phyloP scores from a whole-genome alignment of 1,140 invertebrate genomes.

The Caligus rogercresseyi region DNA sequence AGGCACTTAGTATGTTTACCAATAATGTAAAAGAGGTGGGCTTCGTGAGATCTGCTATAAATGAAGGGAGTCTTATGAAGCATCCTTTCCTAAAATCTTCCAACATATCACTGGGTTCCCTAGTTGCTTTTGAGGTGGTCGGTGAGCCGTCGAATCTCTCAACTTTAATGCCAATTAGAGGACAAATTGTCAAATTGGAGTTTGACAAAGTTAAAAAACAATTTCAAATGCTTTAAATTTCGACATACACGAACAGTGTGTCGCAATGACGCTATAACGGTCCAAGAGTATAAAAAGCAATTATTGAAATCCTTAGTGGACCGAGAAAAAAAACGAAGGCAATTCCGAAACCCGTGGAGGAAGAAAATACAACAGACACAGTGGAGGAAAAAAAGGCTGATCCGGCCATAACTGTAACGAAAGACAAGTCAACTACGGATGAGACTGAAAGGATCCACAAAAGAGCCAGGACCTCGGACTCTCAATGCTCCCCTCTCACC shows the following conservation, averaged over 20 bases:
- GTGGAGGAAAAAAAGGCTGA: too few species aligned
- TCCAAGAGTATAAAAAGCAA: background rate
- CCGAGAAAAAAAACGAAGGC: too few species aligned
- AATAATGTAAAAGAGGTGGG: background rate
- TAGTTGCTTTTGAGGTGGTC: background rate
- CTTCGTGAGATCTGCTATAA: background rate
- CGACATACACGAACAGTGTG: background rate
- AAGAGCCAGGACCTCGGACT: too few species aligned
- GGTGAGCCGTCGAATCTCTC: background rate
- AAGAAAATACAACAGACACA: too few species aligned
- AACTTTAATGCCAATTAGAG: background rate
- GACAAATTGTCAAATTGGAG: background rate
- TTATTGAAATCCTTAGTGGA: too few species aligned
- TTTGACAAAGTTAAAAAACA: background rate
- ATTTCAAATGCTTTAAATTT: background rate
- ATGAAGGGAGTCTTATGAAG: background rate
- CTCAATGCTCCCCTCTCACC: too few species aligned
- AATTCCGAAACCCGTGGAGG: too few species aligned
- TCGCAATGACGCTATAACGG: background rate
- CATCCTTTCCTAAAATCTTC: background rate
- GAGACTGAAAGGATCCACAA: too few species aligned
- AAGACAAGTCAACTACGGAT: too few species aligned
- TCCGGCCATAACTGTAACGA: too few species aligned
- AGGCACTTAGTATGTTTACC: background rate
- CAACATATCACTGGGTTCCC: background rate